Conservation (phyloP, 1,140 invertebrate genomes). For the Papilio glaucus region DNA sequence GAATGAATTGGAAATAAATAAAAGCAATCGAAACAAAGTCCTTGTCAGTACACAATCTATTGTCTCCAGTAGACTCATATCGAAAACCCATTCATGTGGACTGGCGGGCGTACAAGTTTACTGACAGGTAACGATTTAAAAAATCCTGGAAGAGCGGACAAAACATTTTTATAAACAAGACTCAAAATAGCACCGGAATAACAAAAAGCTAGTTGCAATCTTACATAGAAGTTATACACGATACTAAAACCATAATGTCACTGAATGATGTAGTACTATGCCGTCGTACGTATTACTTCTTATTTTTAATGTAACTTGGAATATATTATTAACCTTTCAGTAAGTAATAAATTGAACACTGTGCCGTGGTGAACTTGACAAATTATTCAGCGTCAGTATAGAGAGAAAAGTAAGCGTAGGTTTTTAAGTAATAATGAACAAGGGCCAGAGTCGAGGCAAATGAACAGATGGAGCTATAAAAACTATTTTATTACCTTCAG, state of each 20-base stretch:
- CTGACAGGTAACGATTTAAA: background rate
- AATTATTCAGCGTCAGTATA: background rate
- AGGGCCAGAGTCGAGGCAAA: background rate
- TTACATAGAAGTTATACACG: background rate
- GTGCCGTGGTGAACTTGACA: too few relatives aligned
- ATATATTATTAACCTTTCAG: too few relatives aligned
- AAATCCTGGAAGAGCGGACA: background rate
- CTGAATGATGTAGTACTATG: too few relatives aligned
- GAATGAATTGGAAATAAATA: background rate
- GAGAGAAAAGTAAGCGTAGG: background rate
- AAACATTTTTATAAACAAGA: background rate
- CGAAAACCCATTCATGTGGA: slow-evolving; percentile 20
- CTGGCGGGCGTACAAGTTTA: background rate
- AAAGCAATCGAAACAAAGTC: background rate
- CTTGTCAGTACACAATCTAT: slow-evolving; percentile 18
- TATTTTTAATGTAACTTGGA: too few relatives aligned
- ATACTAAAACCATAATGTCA: too few relatives aligned
- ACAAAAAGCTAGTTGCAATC: background rate
- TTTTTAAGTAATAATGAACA: background rate
- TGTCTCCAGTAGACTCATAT: slow-evolving; percentile 15
- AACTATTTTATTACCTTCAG: slow-evolving; percentile 21
- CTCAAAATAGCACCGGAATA: background rate
- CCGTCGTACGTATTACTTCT: too few relatives aligned
- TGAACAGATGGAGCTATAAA: slow-evolving; percentile 12
- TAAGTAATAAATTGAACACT: too few relatives aligned